These are phyloP conservation scores for Siderastrea radians DNA, from an alignment of 92 coral and sea anemone genomes.

Conservation along the genomic window DNA sequence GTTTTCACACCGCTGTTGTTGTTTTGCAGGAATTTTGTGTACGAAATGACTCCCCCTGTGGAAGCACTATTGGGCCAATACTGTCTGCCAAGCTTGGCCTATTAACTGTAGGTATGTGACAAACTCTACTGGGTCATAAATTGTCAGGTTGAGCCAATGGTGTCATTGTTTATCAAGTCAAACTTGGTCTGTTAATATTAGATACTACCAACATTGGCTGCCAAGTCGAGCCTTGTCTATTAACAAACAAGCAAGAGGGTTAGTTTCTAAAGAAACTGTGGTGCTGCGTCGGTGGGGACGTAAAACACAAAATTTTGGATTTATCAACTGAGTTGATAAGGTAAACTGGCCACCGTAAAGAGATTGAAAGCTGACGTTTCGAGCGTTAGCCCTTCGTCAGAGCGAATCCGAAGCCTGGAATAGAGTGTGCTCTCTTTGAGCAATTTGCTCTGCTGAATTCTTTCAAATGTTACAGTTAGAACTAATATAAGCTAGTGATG, in stretches of 20 bases:
- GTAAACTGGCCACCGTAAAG: too few species aligned
- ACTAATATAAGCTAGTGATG: too few species aligned
- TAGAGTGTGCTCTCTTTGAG: too few species aligned
- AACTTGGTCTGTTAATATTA: neutral
- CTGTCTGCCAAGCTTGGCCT: constrained; percentile 95
- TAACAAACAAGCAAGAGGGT: neutral
- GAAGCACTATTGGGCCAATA: constrained; percentile 97
- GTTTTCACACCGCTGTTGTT: neutral
- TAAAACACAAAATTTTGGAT: too few species aligned
- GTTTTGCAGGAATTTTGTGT: constrained; percentile 87
- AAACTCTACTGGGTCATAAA: neutral
- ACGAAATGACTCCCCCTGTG: constrained; percentile 96
- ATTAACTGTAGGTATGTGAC: constrained; percentile 85
- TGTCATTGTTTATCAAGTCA: neutral
- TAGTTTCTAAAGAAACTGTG: neutral
- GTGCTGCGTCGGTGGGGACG: too few species aligned
- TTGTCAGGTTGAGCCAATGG: neutral
- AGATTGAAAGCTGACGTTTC: too few species aligned
- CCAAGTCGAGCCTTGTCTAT: neutral
- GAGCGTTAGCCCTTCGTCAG: too few species aligned
- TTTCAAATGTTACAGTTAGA: too few species aligned
- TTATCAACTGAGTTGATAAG: too few species aligned
- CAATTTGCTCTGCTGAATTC: too few species aligned
- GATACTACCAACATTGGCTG: neutral
- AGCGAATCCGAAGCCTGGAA: too few species aligned